Conservation (phyloP, 2,113 vertebrate species). For the Mohoua ochrocephala region DNA sequence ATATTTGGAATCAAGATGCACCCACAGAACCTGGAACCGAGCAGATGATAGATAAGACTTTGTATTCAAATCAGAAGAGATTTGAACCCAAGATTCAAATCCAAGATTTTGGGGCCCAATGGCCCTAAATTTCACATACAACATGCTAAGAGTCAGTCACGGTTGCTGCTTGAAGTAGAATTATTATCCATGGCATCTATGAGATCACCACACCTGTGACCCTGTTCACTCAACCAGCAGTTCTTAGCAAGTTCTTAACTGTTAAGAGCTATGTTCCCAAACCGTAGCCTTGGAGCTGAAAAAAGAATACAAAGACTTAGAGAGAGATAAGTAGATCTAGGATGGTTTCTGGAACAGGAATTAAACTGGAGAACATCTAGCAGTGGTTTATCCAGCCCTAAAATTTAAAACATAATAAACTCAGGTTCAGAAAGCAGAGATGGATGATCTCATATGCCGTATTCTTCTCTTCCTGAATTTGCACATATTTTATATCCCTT, state of each 20-base stretch:
- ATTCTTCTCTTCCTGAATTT: not conserved
- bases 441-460: not conserved
- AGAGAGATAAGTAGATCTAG: not conserved
- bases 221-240: not conserved
- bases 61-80: not conserved
- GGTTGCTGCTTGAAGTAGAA: not conserved
- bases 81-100: too few relatives aligned
- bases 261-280: not conserved
- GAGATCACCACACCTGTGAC: not conserved
- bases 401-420: not conserved
- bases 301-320: not conserved
- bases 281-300: not conserved
- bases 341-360: not conserved
- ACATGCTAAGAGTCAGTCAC: not conserved
- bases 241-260: not conserved
- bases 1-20: not conserved
- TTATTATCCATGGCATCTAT: not conserved
- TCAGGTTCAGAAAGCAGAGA: not conserved
- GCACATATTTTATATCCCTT: not conserved
- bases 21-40: not conserved
- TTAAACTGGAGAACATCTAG: not conserved
- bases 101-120: too few relatives aligned
- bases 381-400: not conserved
- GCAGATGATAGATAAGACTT: not conserved
- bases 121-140: not conserved